A percentile compares a stretch with the other conserved stretches of the same genome.
Conservation (phyloP, 2,113 vertebrate species). For the Urocynchramus pylzowi region DNA sequence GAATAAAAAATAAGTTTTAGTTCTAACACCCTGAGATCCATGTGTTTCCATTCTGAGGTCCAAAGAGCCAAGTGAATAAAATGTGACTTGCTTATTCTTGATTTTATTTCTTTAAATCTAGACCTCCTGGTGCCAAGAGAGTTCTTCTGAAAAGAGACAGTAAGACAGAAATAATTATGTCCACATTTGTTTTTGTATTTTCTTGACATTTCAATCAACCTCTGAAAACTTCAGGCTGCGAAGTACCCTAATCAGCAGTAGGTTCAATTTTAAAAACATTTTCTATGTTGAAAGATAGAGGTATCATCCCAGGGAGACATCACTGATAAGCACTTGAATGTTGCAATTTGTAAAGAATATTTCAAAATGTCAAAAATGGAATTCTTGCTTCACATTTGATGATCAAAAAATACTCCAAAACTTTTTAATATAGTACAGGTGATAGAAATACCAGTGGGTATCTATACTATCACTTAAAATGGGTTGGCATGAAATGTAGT, state of each 20-base stretch:
- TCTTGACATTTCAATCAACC: neutral
- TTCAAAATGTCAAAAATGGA: neutral
- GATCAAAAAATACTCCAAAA: neutral
- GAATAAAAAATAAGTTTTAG: neutral
- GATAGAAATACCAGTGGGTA: neutral
- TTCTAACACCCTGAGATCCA: neutral
- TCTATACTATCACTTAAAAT: neutral
- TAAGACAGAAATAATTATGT: neutral
- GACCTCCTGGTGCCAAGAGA: neutral
- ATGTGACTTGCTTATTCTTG: neutral
- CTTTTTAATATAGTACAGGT: neutral
- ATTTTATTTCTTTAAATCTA: neutral
- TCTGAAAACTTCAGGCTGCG: neutral
- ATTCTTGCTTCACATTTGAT: neutral
- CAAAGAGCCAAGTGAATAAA: neutral
- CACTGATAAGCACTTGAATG: neutral
- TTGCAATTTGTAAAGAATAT: neutral
- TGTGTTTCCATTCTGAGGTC: neutral
- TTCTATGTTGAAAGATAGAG: neutral
- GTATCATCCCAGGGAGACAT: neutral
- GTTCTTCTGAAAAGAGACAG: neutral
- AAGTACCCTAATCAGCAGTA: neutral
- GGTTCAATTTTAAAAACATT: conserved; percentile 12
- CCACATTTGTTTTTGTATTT: neutral
- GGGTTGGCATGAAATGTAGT: neutral